Evolutionary conservation across 2,797 vertebrate species (phyloP).

Genomic region (Triplophysa bombifrons): DNA sequence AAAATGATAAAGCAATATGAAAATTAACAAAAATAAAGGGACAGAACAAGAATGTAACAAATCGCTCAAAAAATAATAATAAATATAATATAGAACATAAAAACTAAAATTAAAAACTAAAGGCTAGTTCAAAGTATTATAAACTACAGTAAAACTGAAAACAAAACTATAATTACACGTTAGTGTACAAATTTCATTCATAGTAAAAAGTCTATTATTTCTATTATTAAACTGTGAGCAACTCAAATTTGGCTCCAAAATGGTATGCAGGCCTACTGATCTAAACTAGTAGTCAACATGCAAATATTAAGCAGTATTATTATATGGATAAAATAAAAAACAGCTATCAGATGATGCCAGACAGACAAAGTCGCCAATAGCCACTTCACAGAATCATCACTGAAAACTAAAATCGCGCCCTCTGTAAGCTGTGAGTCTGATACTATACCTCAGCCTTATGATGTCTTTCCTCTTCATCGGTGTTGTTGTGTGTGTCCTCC

Average conservation of each 20-base stretch:
- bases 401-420: not conserved
- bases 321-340: not conserved
- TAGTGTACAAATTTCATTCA: not conserved
- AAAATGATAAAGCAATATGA: too few relatives aligned
- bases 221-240: not conserved
- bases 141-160: too few relatives aligned
- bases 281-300: not conserved
- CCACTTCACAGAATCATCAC: not conserved
- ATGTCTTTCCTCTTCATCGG: conserved; percentile 80
- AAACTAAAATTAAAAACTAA: too few relatives aligned
- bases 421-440: not conserved
- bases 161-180: too few relatives aligned
- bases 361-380: not conserved
- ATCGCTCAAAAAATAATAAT: too few relatives aligned
- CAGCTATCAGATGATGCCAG: not conserved
- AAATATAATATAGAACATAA: too few relatives aligned
- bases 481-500: conserved; percentile 81
- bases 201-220: not conserved
- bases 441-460: conserved; percentile 88
- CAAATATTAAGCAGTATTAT: not conserved
- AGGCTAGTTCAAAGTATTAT: too few relatives aligned
- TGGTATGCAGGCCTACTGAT: not conserved
- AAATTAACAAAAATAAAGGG: too few relatives aligned
- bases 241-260: not conserved
- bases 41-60: too few relatives aligned